A percentile compares a stretch with the other conserved stretches of the same genome.
Conservation (phyloP, 2,113 vertebrate species). For the Shinisaurus crocodilurus region DNA sequence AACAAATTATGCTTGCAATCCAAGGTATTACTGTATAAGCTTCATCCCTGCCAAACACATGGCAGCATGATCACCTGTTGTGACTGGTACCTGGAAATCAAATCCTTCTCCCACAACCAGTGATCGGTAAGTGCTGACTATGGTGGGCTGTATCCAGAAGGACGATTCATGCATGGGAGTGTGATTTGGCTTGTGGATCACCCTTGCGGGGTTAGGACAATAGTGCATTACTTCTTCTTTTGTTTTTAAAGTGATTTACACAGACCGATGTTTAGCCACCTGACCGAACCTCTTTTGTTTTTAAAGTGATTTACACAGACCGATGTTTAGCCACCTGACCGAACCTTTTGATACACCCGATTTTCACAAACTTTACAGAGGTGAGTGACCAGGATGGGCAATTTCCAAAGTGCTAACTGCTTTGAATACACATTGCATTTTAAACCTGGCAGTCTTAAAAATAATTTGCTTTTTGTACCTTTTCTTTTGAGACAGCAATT, state of each 20-base stretch:
- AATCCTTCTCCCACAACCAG: neutral
- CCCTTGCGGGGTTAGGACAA: neutral
- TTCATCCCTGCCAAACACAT: neutral
- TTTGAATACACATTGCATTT: neutral
- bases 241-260: conserved; percentile 81
- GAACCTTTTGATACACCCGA: conserved; percentile 92
- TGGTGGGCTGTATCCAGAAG: neutral
- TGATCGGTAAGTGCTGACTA: neutral
- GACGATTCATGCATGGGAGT: neutral
- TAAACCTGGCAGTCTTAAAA: neutral
- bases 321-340: conserved; percentile 88
- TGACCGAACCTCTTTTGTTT: conserved; percentile 84
- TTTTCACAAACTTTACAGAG: conserved; percentile 95
- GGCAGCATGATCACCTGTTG: neutral
- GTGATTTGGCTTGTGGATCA: neutral
- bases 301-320: conserved; percentile 83
- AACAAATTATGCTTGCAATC: too few relatives aligned
- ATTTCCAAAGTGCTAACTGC: neutral
- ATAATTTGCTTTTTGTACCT: neutral
- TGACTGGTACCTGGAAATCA: neutral
- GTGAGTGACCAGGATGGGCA: conserved; percentile 69
- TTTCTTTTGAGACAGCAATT: neutral
- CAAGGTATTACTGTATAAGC: neutral
- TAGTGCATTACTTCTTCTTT: conserved; percentile 46
- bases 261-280: conserved; percentile 85